These are phyloP conservation scores for Pelecanoides urinatrix DNA, from an alignment of 2,113 vertebrate genomes.

Conservation along the genomic window DNA sequence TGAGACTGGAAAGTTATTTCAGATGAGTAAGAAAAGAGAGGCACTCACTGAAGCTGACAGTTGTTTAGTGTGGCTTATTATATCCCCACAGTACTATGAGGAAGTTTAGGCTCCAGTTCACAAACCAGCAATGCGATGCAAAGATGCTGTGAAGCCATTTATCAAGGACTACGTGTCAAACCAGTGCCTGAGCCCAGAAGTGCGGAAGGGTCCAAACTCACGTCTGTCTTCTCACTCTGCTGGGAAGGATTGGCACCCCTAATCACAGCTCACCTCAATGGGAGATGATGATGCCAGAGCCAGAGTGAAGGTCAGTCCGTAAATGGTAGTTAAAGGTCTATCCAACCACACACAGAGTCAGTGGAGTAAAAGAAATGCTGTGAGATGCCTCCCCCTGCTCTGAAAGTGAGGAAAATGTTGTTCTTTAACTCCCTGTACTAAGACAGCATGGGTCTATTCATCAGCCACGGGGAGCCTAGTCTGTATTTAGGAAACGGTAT, in stretches of 20 bases:
- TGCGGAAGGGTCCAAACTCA: neutral
- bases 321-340: neutral
- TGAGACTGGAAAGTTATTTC: neutral
- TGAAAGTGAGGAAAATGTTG: slow-evolving; percentile 12
- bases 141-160: neutral
- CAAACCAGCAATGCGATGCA: neutral
- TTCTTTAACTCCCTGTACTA: neutral
- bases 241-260: neutral
- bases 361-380: neutral
- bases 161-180: neutral
- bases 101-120: neutral
- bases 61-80: neutral
- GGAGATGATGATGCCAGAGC: neutral
- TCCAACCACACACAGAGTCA: neutral
- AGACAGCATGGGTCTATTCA: slow-evolving; percentile 14
- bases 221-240: accelerated
- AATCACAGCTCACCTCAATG: neutral
- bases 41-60: neutral
- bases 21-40: neutral
- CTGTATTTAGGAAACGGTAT: slow-evolving; percentile 39
- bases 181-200: neutral
- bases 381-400: neutral
- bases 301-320: neutral
- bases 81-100: neutral
- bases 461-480: neutral